Evolutionary conservation across 2,113 vertebrate species (phyloP).

Genomic region (Colius striatus): DNA sequence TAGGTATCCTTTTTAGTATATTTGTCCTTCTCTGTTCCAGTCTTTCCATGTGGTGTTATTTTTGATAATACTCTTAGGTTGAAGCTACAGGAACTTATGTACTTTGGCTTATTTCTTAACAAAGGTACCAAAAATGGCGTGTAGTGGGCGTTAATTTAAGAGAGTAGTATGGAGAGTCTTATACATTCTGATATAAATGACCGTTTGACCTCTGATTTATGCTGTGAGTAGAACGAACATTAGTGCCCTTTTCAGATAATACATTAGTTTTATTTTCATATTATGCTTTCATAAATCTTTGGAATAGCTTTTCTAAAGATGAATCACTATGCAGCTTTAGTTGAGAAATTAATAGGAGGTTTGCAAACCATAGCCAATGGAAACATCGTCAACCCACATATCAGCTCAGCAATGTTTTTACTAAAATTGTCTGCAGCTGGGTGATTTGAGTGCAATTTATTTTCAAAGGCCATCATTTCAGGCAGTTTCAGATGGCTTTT

Average conservation of each 20-base stretch:
- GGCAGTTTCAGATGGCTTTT: conserved; percentile 38
- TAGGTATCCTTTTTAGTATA: neutral
- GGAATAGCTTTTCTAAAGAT: conserved; percentile 49
- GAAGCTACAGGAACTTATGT: neutral
- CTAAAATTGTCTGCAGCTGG: conserved; percentile 47
- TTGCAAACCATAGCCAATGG: conserved; percentile 43
- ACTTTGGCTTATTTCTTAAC: neutral
- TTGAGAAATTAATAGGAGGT: conserved; percentile 47
- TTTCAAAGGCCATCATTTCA: conserved; percentile 56
- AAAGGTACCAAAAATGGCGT: neutral
- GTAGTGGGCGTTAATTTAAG: neutral
- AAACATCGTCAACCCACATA: conserved; percentile 29
- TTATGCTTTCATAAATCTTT: conserved; percentile 43
- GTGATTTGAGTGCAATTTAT: conserved; percentile 46
- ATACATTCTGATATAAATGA: neutral
- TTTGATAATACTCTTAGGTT: neutral
- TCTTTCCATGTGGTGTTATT: neutral
- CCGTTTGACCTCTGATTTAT: conserved; percentile 36
- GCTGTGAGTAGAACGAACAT: neutral
- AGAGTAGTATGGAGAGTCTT: neutral
- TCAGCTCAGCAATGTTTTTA: conserved; percentile 44
- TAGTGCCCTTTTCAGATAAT: conserved; percentile 12
- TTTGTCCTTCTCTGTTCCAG: neutral
- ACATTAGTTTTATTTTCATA: conserved; percentile 51
- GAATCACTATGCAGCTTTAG: neutral